Conservation (phyloP, 1,140 invertebrate genomes). For the Trigoniulus corallinus region DNA sequence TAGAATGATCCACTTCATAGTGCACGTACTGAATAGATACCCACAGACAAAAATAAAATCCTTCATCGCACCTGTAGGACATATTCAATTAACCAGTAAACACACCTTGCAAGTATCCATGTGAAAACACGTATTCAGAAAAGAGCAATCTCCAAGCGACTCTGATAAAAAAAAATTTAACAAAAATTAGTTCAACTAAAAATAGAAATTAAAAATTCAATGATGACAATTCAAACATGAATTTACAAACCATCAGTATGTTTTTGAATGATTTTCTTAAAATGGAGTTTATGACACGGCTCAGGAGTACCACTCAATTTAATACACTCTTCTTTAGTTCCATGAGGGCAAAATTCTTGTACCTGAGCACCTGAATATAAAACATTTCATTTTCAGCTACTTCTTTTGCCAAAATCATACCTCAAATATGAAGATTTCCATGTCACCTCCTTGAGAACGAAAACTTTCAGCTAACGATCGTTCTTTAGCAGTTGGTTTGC, state of each 20-base stretch:
- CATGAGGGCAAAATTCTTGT: slow-evolving; percentile 84
- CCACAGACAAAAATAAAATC: slow-evolving; percentile 16
- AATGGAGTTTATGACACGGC: slow-evolving; percentile 80
- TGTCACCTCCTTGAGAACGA: slow-evolving; percentile 68
- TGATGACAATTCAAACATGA: not conserved
- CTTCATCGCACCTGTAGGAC: slow-evolving; percentile 1
- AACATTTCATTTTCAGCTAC: not conserved
- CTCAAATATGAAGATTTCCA: not conserved
- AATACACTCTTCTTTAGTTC: slow-evolving; percentile 76
- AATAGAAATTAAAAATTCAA: slow-evolving; percentile 6
- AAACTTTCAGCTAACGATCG: slow-evolving; percentile 83
- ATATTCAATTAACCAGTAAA: not conserved
- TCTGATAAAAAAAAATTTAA: slow-evolving; percentile 32
- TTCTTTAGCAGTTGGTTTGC: slow-evolving; percentile 91
- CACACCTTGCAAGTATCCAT: slow-evolving; percentile 87
- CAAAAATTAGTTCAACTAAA: slow-evolving; percentile 7
- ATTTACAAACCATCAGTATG: slow-evolving; percentile 57
- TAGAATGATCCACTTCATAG: slow-evolving; percentile 66
- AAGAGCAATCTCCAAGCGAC: slow-evolving; percentile 87
- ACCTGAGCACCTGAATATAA: slow-evolving; percentile 52
- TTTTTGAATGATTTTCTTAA: slow-evolving; percentile 90
- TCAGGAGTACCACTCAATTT: slow-evolving; percentile 36
- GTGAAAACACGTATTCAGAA: slow-evolving; percentile 95
- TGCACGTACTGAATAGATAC: slow-evolving; percentile 86
- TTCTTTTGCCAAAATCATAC: not conserved